Percentiles rank a stretch among this genome's conserved stretches.
Evolutionary conservation across 2,797 vertebrate species (phyloP).

Genomic region (Myotis vivesi): DNA sequence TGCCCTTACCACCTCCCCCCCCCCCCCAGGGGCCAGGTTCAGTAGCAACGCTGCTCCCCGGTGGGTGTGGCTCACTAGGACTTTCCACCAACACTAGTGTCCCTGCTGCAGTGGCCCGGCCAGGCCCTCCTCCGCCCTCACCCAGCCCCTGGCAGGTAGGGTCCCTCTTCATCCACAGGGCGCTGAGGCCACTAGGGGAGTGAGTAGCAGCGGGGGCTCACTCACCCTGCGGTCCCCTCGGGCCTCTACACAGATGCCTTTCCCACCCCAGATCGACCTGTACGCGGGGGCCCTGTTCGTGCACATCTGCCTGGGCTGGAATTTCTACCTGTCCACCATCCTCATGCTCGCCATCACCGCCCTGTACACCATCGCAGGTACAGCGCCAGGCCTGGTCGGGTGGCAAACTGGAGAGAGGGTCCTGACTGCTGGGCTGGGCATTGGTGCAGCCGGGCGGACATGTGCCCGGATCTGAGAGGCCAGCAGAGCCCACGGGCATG

Average conservation of each 20-base stretch:
- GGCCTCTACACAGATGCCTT: not conserved
- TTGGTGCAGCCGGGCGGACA: fast-evolving
- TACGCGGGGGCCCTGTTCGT: slow-evolving; percentile 93
- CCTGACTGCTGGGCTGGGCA: not conserved
- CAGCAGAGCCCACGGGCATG: not conserved
- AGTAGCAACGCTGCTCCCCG: not conserved
- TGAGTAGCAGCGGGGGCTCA: not conserved
- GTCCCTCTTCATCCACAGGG: too few species aligned
- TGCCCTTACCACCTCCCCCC: not conserved
- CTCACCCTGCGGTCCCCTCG: not conserved
- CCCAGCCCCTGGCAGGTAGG: not conserved
- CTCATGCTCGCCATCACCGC: slow-evolving; percentile 91
- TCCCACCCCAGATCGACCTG: slow-evolving; percentile 89
- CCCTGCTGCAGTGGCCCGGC: not conserved
- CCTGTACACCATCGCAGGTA: slow-evolving; percentile 93
- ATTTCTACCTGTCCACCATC: slow-evolving; percentile 92
- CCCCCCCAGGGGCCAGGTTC: not conserved
- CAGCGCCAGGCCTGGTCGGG: fast-evolving
- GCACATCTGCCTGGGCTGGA: slow-evolving; percentile 95
- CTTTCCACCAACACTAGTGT: not conserved
- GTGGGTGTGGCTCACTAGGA: not conserved
- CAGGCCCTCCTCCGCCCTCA: not conserved
- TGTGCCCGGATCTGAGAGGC: fast-evolving
- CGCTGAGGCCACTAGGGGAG: not conserved
- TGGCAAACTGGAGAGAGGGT: not conserved